A percentile compares a stretch with the other conserved stretches of the same genome.
phyloP scores from a whole-genome alignment of 2,797 vertebrate genomes.

The Rhinophrynus dorsalis region DNA sequence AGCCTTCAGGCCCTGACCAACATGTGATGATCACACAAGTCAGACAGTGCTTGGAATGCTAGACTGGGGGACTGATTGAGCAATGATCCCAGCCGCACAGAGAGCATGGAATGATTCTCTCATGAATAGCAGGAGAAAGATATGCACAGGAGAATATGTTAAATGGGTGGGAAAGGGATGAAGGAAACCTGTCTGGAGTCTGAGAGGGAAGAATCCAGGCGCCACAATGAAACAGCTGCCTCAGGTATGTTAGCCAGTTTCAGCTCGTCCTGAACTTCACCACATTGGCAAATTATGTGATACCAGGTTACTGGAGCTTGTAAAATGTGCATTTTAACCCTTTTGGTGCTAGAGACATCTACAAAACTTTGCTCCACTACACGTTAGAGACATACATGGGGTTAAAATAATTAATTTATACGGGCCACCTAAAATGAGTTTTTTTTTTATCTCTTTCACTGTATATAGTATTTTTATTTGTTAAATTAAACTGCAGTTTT shows the following conservation, averaged over 20 bases:
- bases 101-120: slow-evolving; percentile 54
- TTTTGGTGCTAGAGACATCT: too few species aligned
- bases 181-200: slow-evolving; percentile 64
- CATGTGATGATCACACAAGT: slow-evolving; percentile 63
- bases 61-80: slow-evolving; percentile 65
- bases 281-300: slow-evolving; percentile 44
- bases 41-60: slow-evolving; percentile 64
- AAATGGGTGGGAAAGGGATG: slow-evolving; percentile 70
- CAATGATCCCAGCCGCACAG: slow-evolving; percentile 59
- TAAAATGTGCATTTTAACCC: slow-evolving; percentile 27
- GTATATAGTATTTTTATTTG: too few species aligned
- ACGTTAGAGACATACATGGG: too few species aligned
- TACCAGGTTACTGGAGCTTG: not conserved
- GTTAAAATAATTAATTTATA: slow-evolving; percentile 6
- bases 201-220: slow-evolving; percentile 79
- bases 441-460: too few species aligned
- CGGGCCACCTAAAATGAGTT: too few species aligned
- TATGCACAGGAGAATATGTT: slow-evolving; percentile 54
- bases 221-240: slow-evolving; percentile 84
- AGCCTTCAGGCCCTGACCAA: slow-evolving; percentile 59
- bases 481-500: too few species aligned
- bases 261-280: slow-evolving; percentile 68
- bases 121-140: slow-evolving; percentile 71
- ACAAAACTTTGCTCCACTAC: too few species aligned
- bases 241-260: slow-evolving; percentile 83